Conservation (phyloP, 2,888 invertebrate genomes). For the Acleris sparsana region DNA sequence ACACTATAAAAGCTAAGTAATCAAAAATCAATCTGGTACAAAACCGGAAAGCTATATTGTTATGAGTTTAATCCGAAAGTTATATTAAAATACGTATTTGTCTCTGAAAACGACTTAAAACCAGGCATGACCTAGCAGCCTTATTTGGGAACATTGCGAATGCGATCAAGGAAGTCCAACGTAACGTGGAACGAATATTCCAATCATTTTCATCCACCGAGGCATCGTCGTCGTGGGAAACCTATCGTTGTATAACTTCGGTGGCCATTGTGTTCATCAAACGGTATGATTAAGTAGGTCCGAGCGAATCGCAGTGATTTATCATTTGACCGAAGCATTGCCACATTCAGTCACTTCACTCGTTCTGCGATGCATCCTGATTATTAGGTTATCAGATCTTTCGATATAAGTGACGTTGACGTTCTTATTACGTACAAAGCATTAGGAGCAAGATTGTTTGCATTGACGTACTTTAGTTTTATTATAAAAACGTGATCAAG, state of each 20-base stretch:
- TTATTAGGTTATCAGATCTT: too few species aligned
- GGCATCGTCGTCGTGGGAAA: conserved; percentile 26
- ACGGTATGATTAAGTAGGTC: conserved; percentile 27
- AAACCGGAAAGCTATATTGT: not conserved
- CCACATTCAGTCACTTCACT: too few species aligned
- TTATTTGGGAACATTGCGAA: conserved; percentile 14
- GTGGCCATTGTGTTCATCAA: conserved; percentile 20
- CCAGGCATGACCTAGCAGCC: conserved; percentile 19
- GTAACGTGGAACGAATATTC: conserved; percentile 34
- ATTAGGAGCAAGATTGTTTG: too few species aligned
- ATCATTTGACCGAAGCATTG: not conserved
- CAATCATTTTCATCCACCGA: conserved; percentile 31
- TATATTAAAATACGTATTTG: conserved; percentile 1
- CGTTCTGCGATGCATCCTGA: too few species aligned
- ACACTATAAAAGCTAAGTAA: too few species aligned
- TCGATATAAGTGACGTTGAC: too few species aligned
- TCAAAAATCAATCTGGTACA: not conserved
- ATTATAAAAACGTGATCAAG: too few species aligned
- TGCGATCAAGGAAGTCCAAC: conserved; percentile 18
- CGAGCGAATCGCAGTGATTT: conserved; percentile 17
- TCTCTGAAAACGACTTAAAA: not conserved
- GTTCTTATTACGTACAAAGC: too few species aligned
- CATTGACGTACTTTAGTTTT: too few species aligned
- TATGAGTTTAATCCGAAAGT: not conserved
- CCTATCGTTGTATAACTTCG: conserved; percentile 26